phyloP scores from a whole-genome alignment of 35 echinoderm and acorn worm species.

The Ptychodera flava region DNA sequence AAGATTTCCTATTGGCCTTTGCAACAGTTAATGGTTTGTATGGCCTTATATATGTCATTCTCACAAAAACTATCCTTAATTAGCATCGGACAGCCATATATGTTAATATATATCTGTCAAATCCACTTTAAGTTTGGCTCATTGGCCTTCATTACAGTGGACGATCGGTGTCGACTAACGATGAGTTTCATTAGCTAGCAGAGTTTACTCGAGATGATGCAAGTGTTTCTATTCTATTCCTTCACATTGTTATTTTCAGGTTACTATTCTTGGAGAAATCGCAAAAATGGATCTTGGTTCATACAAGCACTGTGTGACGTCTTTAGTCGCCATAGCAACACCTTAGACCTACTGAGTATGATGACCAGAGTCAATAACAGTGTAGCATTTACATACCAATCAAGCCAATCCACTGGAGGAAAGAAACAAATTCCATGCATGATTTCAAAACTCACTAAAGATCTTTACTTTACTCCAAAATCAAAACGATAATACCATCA shows the following conservation, averaged over 20 bases:
- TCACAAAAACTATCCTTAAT: neutral
- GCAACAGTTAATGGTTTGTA: neutral
- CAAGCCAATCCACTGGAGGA: neutral
- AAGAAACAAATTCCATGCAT: conserved; percentile 14
- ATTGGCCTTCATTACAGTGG: neutral
- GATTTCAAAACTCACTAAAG: conserved; percentile 11
- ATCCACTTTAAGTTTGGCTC: neutral
- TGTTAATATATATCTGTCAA: neutral
- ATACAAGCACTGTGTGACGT: conserved; percentile 9
- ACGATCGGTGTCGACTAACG: neutral
- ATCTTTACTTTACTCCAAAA: neutral
- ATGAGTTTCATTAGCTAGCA: neutral
- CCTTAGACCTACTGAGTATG: neutral
- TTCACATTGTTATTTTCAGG: neutral
- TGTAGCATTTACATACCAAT: conserved; percentile 8
- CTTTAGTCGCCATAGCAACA: neutral
- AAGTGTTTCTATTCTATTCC: neutral
- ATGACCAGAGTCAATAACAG: conserved; percentile 5
- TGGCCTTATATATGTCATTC: no score
- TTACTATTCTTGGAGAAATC: conserved; percentile 10
- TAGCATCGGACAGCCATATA: neutral
- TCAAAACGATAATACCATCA: no score
- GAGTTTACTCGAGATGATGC: neutral
- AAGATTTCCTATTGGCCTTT: neutral
- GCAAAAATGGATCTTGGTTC: neutral